Evolutionary conservation across 2,888 invertebrate species (phyloP), one percentile per base, ranked within the genome.

Genomic region (Beris chalybata): DNA sequence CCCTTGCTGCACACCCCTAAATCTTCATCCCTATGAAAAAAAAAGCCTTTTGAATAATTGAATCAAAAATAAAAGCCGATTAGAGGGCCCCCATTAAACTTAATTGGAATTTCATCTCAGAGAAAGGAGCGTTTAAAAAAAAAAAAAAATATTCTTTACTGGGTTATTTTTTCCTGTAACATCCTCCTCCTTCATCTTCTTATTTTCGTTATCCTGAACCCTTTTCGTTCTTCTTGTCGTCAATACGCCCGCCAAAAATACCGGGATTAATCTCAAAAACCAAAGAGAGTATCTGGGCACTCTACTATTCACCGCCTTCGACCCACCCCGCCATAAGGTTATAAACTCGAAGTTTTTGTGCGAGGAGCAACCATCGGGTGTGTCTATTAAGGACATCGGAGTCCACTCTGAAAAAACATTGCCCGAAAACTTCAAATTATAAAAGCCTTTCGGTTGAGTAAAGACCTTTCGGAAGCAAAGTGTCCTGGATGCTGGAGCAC

Each of bases 21-120:
- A 52, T 38, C 6, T 38, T 50, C 61, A 61, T 50, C 50, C 61
- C 61, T 52, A 12, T 43, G 50, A 52, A 52, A 52, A 61, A 61
- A 50, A 61, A 61, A 54, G 45, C 53, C 64, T 59, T 68, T 66
- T 68, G 66, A 65, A 66, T 70, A 70, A 70, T 70, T 70, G 70
- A 70, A 70, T 70, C 66, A 70, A 68, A 68, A 70, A 70, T 70
- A 70, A 70, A 70, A 70, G 70, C 70, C 70, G 70, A 70, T 70
- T 70, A 70, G 65, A 68, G 67, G 64, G 55, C 55, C 61, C 68
- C 70, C 70, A 70, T 70, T 68, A 70, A 68, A 66, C 70, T 70
- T 70, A 70, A 70, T 70, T 70, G 70, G 68, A 70, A 68, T 68
- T 70, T 70, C 68, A 66, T 66, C 65, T 67, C 55, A 66, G 47